Evolutionary conservation across 1,140 invertebrate species (phyloP), one percentile per base, ranked within the genome.

Genomic region (Temnothorax nylanderi): DNA sequence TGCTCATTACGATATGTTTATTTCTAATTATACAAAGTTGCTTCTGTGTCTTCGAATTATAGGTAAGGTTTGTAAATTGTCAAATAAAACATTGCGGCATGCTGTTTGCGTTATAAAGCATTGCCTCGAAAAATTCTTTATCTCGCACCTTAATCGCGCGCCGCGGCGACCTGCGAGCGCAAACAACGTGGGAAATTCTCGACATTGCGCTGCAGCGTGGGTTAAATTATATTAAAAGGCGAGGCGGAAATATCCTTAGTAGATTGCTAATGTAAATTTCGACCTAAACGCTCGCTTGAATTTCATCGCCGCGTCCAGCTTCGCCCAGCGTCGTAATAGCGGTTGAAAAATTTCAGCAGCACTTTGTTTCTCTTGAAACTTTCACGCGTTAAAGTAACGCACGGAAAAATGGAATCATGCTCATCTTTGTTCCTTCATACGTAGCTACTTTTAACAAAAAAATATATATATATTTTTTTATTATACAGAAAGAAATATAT

Each of bases 191-290:
- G 69, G 69, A 84, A 84, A 84, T 75, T 84, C 69, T 60, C 80
- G 56, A 71, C 80, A 84, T 84, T 84, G 69, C 65, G 41, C 56
- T 37, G 54, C 41, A 74, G n/a, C 69, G n/a, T 75, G 32, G 44
- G 41, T 74, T 74, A 75, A 84, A 84, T 84, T 84, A 75, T 84
- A 75, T 84, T 84, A 84, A 84, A 84, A 84, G 69, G 69, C 69
- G 41, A 56, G 80, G 54, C 54, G 56, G 80, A 75, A 82, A 84
- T 84, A 84, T 84, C 54, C 80, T 84, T 84, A 84, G 80, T 75
- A 75, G 80, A 84, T 84, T 75, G 80, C 54, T 84, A 84, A 84
- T 84, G 80, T 84, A 84, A 84, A 84, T 84, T 60, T 84, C 69
- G 72, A 84, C 80, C 69, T 84, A 84, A 84, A 84, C 72, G 58